Base-by-base conservation (phyloP, 2,113 vertebrate genomes). In the Arenaria interpres region DNA sequence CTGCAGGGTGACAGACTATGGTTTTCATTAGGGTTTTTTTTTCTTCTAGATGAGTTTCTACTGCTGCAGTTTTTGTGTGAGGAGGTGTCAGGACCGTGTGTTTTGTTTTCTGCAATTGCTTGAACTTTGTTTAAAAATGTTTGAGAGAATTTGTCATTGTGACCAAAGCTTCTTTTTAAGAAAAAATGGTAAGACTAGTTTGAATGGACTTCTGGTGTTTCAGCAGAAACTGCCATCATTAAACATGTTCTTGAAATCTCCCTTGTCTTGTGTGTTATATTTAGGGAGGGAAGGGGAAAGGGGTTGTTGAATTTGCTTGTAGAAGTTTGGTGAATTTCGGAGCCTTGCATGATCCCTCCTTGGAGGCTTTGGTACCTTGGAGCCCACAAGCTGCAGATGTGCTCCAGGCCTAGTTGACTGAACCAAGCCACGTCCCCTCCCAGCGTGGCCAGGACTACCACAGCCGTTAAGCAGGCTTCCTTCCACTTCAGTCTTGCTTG, bases 211-310 rank as follows among this genome's bases (percentile, higher is more conserved):
- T 88, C 60, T 66, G 21, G 33, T 71, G 54, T 92, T 91, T 87
- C 74, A 80, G 57, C 48, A 71, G 89, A 91, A 94, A 95, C 91
- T 91, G 81, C 93, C 67, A 73, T 92, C 78, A 97, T 97, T 97
- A 97, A 97, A 97, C 74, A 76, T 73, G 87, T 96, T 95, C 94
- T 95, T 89, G 87, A 89, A 91, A 93, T 33, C 51, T 18, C 14
- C 23, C 12, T 43, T 51, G 69, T 59, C 33, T 35, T n/a, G 46
- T 74, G 41, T 77, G 20, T 81, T 69, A 2, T 33, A 12, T 80
- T 68, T 41, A 46, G 66, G 71, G 41, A n/a, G 69, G 17, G 22
- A 53, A 16, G 6, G 30, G 60, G n/a, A 54, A 24, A 30, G 14
- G 22, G 28, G 14, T 12, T 66, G 28, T 43, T 54, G 53, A 53